Base-by-base conservation (phyloP, 2,113 vertebrate species). In the Pedetes capensis region DNA sequence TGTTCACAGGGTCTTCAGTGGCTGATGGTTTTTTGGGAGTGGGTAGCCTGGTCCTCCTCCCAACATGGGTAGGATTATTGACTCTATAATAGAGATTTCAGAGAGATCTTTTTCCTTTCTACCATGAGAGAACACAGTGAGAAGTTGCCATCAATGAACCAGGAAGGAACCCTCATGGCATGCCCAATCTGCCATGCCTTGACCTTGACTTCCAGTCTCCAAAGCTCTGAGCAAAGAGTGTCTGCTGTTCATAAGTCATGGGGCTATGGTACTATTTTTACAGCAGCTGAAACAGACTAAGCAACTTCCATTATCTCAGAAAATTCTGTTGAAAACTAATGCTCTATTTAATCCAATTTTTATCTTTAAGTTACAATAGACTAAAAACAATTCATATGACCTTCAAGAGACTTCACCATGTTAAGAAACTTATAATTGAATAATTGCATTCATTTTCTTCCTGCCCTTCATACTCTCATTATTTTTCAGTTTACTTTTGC, bases 121-220 rank as follows among this genome's bases (percentile, higher is more conserved):
- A n/a, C 27, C 16, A 18, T 14, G 49, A 16, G 5, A 87, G 23
- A 8, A 51, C 71, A 61, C 42, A 88, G 42, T 14, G 23, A 32
- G 34, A 37, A 51, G 39, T 1, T 13, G 4, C 23, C 59, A 9
- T 64, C 16, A 32, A 3, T 12, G 44, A 76, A 49, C 20, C 57
- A 51, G 17, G 44, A 76, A 39, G 44, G 25, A 29, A 25, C 72
- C 42, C 16, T 64, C n/a, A 20, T 17, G 10, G 32, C 6, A 29
- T 6, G 39, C 2, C 0, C 9, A 29, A 1, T 51, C 57, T 32
- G 34, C 25, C 59, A 22, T 2, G 2, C 12, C 16, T 14, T 10
- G n/a, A 53, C 12, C 44, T 42, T 22, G 34, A 29, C 39, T 76
- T 72, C 0, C 29, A 39, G 47, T 20, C 44, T 34, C 11, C 25